Percentiles rank a stretch among this genome's conserved stretches.
These are phyloP conservation scores for Olivierus martensii DNA, from an alignment of 1,140 invertebrate genomes.

Conservation along the genomic window DNA sequence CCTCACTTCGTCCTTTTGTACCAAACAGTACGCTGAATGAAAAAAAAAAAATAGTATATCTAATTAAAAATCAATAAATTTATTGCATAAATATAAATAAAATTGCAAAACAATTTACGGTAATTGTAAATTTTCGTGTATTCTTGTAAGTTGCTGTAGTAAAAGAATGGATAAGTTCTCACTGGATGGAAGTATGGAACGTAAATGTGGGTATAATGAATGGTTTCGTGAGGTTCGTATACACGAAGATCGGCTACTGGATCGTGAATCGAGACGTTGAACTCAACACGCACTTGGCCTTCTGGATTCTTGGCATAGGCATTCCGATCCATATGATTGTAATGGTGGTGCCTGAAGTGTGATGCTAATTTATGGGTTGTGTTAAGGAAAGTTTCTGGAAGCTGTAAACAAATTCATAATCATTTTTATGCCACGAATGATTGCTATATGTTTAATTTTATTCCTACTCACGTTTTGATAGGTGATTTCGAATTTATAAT, in stretches of 20 bases:
- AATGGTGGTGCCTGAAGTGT: not conserved
- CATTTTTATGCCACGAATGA: too few species aligned
- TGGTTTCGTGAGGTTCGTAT: not conserved
- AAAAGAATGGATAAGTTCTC: too few species aligned
- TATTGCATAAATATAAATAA: too few species aligned
- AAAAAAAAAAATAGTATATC: not conserved
- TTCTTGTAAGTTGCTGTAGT: too few species aligned
- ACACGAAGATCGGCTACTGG: slow-evolving; percentile 7
- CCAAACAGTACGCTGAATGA: slow-evolving; percentile 7
- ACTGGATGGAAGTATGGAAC: too few species aligned
- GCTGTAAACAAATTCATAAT: not conserved
- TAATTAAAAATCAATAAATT: not conserved
- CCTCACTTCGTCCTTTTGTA: slow-evolving; percentile 7
- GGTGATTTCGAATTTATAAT: slow-evolving; percentile 3
- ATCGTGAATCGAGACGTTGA: slow-evolving; percentile 1
- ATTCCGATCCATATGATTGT: slow-evolving; percentile 2
- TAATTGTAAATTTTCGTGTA: too few species aligned
- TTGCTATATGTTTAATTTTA: too few species aligned
- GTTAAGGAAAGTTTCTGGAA: slow-evolving; percentile 4
- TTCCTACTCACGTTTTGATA: slow-evolving; percentile 11
- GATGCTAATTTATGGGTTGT: not conserved
- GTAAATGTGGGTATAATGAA: slow-evolving; percentile 2
- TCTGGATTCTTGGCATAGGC: not conserved
- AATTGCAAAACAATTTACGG: too few species aligned
- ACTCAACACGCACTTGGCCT: slow-evolving; percentile 1